A percentile compares a stretch with the other conserved stretches of the same genome.
phyloP scores from a whole-genome alignment of 30 jellyfish, hydroid and myxozoan species.

The Nemopilema nomurai region DNA sequence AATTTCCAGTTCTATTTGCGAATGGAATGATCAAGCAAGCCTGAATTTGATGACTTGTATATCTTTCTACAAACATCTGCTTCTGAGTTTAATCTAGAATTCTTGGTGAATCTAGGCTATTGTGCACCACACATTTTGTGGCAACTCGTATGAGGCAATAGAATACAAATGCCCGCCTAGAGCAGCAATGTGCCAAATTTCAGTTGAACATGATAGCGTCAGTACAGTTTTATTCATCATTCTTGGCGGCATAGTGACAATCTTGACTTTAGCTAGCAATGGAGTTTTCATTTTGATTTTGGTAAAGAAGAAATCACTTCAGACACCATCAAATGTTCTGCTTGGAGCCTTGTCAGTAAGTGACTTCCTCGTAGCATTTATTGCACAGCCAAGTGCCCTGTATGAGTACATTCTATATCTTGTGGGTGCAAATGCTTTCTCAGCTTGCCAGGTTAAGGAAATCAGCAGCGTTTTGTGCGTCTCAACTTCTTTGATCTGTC shows the following conservation, averaged over 20 bases:
- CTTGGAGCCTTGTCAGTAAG: conserved; percentile 22
- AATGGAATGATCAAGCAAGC: not conserved
- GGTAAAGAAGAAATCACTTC: conserved; percentile 1
- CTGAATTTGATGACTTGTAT: not conserved
- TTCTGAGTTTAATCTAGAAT: not conserved
- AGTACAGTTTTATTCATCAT: not conserved
- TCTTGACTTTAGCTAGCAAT: conserved; percentile 19
- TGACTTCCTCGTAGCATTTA: conserved; percentile 16
- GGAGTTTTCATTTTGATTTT: conserved; percentile 6
- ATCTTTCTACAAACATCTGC: not conserved
- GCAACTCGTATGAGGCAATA: too few species aligned
- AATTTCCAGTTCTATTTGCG: not conserved
- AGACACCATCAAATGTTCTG: conserved; percentile 30
- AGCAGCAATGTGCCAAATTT: too few species aligned
- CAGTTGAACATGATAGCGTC: not conserved
- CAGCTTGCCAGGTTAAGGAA: not conserved
- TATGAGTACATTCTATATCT: not conserved
- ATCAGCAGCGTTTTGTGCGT: not conserved
- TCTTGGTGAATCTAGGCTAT: too few species aligned
- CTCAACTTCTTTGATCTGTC: not conserved
- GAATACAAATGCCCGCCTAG: too few species aligned
- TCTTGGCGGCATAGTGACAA: not conserved
- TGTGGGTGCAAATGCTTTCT: not conserved
- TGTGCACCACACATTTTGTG: too few species aligned
- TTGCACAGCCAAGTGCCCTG: conserved; percentile 1